Conservation (phyloP, 2,113 vertebrate species). For the Sakesphorus luctuosus region DNA sequence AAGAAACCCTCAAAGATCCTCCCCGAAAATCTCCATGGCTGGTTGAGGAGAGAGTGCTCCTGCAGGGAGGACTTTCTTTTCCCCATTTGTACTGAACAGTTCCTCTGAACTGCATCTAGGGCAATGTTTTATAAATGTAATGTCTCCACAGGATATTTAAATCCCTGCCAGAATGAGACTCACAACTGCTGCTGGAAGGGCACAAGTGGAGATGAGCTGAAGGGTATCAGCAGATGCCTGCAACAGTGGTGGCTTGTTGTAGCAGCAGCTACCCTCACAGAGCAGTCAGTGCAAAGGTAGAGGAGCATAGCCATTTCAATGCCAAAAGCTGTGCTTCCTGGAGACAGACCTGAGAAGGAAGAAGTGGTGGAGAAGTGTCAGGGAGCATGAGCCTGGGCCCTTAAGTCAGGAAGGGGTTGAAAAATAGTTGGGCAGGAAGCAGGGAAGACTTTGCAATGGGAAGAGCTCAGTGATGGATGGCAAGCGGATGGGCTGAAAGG, state of each 20-base stretch:
- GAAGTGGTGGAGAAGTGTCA: accelerated
- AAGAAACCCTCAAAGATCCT: background rate
- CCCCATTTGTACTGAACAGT: background rate
- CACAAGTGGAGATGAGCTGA: background rate
- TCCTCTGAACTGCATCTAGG: background rate
- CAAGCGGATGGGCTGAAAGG: background rate
- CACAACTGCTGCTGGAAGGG: background rate
- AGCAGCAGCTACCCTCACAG: background rate
- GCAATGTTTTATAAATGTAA: background rate
- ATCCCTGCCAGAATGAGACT: background rate
- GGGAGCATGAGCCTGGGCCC: background rate
- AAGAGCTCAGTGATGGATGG: background rate
- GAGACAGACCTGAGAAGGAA: background rate
- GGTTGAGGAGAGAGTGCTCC: background rate
- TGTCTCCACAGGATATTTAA: background rate
- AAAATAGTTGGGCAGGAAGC: background rate
- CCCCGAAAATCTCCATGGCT: background rate
- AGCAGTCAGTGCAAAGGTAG: no score
- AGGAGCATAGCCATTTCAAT: background rate
- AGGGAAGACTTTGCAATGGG: background rate
- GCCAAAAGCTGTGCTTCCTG: background rate
- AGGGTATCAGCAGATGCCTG: background rate
- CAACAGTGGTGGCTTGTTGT: background rate
- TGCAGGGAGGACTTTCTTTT: background rate
- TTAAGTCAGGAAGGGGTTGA: background rate